phyloP scores from a whole-genome alignment of 1,140 invertebrate genomes.

The Lepidurus couesii region DNA sequence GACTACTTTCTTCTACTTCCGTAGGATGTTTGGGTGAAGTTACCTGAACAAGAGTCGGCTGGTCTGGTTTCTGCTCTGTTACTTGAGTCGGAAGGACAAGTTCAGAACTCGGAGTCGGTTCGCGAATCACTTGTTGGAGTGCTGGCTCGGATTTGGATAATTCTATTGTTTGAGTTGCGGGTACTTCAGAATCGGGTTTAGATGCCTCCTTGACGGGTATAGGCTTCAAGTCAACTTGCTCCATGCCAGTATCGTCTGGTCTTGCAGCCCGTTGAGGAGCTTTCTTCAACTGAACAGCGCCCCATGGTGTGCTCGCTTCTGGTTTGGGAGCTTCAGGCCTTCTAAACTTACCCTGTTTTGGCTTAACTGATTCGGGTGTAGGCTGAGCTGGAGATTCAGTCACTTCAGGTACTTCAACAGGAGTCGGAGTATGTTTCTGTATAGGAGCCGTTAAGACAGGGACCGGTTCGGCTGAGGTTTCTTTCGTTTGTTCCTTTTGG shows the following conservation, averaged over 20 bases:
- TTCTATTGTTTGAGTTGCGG: background rate
- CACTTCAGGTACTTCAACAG: too few species aligned
- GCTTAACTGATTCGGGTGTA: background rate
- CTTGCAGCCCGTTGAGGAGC: constrained; percentile 30
- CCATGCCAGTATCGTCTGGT: background rate
- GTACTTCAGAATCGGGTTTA: background rate
- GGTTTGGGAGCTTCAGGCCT: constrained; percentile 38
- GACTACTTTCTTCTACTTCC: background rate
- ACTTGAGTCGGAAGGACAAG: background rate
- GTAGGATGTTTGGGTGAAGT: background rate
- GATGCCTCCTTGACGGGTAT: background rate
- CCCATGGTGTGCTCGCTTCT: constrained; percentile 37
- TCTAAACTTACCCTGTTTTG: background rate
- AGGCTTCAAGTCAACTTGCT: constrained; percentile 36
- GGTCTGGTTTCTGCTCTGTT: background rate
- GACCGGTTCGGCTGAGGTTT: background rate
- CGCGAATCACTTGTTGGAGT: background rate
- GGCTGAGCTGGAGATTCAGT: background rate
- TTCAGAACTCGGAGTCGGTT: background rate
- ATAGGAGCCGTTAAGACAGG: background rate
- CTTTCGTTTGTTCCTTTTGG: background rate
- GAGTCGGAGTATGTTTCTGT: too few species aligned
- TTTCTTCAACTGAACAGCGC: constrained; percentile 37
- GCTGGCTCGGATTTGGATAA: background rate
- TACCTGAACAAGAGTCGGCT: background rate